These are phyloP conservation scores for Lates calcarifer DNA, from an alignment of 2,113 vertebrate species.

Conservation along the genomic window DNA sequence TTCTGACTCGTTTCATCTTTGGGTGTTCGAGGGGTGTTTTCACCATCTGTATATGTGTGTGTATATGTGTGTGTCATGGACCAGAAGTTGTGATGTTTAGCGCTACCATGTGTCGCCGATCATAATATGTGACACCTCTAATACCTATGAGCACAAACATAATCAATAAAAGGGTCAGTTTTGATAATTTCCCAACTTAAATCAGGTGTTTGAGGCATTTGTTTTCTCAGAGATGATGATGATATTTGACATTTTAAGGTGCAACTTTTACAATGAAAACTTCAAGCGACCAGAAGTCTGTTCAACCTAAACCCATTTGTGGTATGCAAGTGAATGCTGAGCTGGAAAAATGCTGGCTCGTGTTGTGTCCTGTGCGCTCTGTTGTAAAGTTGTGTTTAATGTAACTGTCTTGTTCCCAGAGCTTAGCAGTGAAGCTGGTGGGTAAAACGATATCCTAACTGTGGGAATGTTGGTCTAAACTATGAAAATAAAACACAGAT, in stretches of 20 bases:
- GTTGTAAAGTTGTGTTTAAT: not conserved
- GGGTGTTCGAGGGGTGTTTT: conserved; percentile 54
- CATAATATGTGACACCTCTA: conserved; percentile 1
- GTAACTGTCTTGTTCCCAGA: not conserved
- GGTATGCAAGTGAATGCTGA: too few relatives aligned
- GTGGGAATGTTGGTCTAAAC: not conserved
- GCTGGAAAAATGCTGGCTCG: not conserved
- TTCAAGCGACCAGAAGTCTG: too few relatives aligned
- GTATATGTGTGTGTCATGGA: conserved; percentile 21
- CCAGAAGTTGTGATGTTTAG: conserved; percentile 22
- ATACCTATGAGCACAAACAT: not conserved
- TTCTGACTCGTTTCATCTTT: conserved; percentile 69
- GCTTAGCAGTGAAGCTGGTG: not conserved
- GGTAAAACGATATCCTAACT: not conserved
- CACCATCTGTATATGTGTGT: conserved; percentile 48
- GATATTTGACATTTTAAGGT: too few relatives aligned
- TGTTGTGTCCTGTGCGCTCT: not conserved
- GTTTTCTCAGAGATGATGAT: too few relatives aligned
- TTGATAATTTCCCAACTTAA: too few relatives aligned
- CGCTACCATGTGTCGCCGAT: conserved; percentile 9
- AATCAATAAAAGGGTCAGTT: too few relatives aligned
- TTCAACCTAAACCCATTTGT: not conserved
- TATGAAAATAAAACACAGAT: not conserved
- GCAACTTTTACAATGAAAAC: too few relatives aligned
- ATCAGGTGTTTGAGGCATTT: too few relatives aligned